Evolutionary conservation across 1,140 invertebrate species (phyloP), one percentile per base, ranked within the genome.

Genomic region (Pachypsylla venusta): DNA sequence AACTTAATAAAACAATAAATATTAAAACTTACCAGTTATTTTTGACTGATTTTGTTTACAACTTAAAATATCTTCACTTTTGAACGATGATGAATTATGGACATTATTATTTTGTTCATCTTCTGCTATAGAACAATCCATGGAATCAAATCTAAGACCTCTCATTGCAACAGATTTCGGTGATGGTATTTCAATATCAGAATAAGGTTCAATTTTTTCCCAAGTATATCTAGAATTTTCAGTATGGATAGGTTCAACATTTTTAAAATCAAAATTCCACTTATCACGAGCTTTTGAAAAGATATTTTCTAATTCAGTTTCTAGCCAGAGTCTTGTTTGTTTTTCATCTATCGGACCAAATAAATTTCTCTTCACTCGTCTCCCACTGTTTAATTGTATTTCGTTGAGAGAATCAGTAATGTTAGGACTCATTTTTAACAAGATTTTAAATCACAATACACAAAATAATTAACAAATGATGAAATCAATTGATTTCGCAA

Each of bases 191-290:
- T 48, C 42, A n/a, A 48, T 48, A 22, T 22, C 16, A 19, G 42
- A 10, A 35, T 16, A 14, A 3, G 55, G 16, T 2, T 26, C 16
- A 12, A 57, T 30, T 30, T 30, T 57, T 14, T 28, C 55, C 55
- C 55, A 57, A 2, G n/a, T 16, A 19, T 57, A 57, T 19, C 28
- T 7, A 2, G 24, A 30, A 10, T 57, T 57, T 13, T 19, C 25
- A 10, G 12, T 16, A 16, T 57, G 16, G 10, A 57, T 5, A 13
- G 55, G 55, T 20, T 57, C 28, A 5, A 26, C 55, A 30, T 26
- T 30, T 26, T 35, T 57, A 30, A 57, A 57, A 30, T 57, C 55
- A 30, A 57, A 57, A 19, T 35, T 27, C 55, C 55, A 57, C 55
- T 57, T 57, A 10, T 57, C 55, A 30, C 55, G 28, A 14, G 25